Evolutionary conservation across 2,797 vertebrate genomes (phyloP).

Genomic region (Pangasius sanitwongsei): DNA sequence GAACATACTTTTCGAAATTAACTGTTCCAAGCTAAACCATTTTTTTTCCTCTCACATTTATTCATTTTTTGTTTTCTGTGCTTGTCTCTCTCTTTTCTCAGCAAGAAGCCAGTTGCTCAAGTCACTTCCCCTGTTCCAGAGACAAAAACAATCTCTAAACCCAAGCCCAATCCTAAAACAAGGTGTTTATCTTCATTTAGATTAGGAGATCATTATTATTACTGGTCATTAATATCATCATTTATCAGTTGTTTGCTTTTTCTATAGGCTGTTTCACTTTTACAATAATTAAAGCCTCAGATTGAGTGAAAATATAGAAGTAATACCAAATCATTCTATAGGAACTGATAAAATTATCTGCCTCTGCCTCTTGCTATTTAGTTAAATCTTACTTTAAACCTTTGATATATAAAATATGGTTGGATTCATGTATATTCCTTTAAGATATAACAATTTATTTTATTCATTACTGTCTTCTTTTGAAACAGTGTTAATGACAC

Average conservation of each 20-base stretch:
- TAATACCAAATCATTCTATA: background rate
- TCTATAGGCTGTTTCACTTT: background rate
- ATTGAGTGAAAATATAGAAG: background rate
- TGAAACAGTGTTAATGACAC: background rate
- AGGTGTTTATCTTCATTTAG: slow-evolving; percentile 17
- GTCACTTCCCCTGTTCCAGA: slow-evolving; percentile 15
- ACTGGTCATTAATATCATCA: background rate
- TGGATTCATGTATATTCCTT: background rate
- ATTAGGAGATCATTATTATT: slow-evolving; percentile 8
- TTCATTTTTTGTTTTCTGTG: background rate
- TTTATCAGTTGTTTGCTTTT: background rate
- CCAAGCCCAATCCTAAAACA: slow-evolving; percentile 18
- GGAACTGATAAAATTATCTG: background rate
- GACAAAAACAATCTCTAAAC: slow-evolving; percentile 21
- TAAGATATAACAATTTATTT: background rate
- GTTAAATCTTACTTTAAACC: background rate
- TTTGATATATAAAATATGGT: too few species aligned
- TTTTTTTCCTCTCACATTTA: background rate
- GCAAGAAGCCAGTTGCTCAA: slow-evolving; percentile 4
- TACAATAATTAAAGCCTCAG: background rate
- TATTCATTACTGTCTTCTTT: background rate
- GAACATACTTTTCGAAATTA: background rate
- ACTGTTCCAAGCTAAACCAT: background rate
- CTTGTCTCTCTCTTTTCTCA: background rate
- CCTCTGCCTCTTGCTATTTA: background rate